Percentiles rank a stretch among this genome's conserved stretches.
Conservation (phyloP, 1,140 invertebrate species). For the Bradysia coprophila region DNA sequence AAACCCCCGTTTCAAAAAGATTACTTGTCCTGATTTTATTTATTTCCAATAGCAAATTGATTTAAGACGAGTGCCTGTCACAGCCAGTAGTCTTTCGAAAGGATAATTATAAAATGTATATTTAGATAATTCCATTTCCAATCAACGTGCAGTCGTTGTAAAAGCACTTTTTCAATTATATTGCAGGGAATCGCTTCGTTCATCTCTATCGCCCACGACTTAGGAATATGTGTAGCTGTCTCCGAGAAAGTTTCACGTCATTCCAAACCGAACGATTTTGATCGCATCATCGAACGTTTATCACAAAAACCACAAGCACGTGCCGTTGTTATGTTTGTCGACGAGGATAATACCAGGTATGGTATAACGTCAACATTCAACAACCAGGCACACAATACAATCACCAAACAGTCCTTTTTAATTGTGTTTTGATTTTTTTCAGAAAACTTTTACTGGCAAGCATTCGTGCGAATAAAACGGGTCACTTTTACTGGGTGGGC, state of each 20-base stretch:
- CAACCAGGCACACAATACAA: too few relatives aligned
- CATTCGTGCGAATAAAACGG: slow-evolving; percentile 30
- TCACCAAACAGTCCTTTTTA: too few relatives aligned
- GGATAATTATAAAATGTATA: too few relatives aligned
- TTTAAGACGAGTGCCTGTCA: too few relatives aligned
- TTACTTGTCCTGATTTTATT: too few relatives aligned
- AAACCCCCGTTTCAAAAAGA: too few relatives aligned
- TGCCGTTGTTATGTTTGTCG: slow-evolving; percentile 52
- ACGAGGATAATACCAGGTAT: slow-evolving; percentile 51
- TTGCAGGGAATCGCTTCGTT: slow-evolving; percentile 40
- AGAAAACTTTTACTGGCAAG: slow-evolving; percentile 34
- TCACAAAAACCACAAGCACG: slow-evolving; percentile 38
- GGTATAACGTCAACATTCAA: too few relatives aligned
- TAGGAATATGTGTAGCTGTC: slow-evolving; percentile 43
- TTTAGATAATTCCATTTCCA: not conserved
- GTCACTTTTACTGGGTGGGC: slow-evolving; percentile 41
- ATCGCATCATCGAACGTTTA: slow-evolving; percentile 36
- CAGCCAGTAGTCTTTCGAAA: too few relatives aligned
- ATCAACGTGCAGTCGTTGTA: not conserved
- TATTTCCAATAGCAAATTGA: too few relatives aligned
- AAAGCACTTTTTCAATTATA: slow-evolving; percentile 9
- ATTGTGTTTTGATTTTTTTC: not conserved
- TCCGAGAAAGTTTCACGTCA: slow-evolving; percentile 36
- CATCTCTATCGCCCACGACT: slow-evolving; percentile 27
- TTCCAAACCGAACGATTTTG: slow-evolving; percentile 32